Evolutionary conservation across 2,797 vertebrate genomes (phyloP), one percentile per base, ranked within the genome.

Genomic region (Tinamus major): DNA sequence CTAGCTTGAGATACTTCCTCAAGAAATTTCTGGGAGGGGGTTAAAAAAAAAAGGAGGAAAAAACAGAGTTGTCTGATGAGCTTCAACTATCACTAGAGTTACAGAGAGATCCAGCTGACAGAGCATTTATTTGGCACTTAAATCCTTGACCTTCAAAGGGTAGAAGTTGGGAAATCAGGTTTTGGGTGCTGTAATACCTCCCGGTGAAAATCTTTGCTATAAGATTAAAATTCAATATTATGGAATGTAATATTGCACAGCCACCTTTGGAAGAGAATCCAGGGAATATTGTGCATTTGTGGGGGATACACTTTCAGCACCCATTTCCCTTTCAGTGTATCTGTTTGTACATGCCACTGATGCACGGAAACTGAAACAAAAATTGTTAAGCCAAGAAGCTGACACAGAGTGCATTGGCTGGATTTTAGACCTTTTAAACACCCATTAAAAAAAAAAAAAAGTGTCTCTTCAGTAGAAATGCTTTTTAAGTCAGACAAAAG

Each of bases 71-170:
- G 10, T 81, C 63, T 92, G 75, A 88, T 93, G 85, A 87, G 48
- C 37, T 79, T 68, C 42, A 89, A 84, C 5, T 93, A 93, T 68
- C 48, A 44, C 56, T 83, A 62, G 24, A 79, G 33, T 33, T 89
- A 70, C 74, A 17, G 1, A 82, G 56, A 19, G 70, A 56, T 89
- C 58, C 53, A 91, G 69, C 46, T 93, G 83, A 72, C 69, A 82
- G 59, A 77, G 55, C 39, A 49, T 94, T 91, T 94, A 89, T 96
- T 87, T 96, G 82, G 63, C 58, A 96, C 70, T 88, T 93, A 94
- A 95, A 91, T 94, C 78, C 63, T 76, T 44, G 64, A 74, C 3
- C 4, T 76, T 78, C 91, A 69, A 96, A 94, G 84, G 70, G 20
- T 10, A 72, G 74, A 91, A 94, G 77, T 67, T 94, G 64, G 51